A percentile compares a stretch with the other conserved stretches of the same genome.
These are phyloP conservation scores for Gymnorhina tibicen DNA, from an alignment of 2,113 vertebrate genomes.

Conservation along the genomic window DNA sequence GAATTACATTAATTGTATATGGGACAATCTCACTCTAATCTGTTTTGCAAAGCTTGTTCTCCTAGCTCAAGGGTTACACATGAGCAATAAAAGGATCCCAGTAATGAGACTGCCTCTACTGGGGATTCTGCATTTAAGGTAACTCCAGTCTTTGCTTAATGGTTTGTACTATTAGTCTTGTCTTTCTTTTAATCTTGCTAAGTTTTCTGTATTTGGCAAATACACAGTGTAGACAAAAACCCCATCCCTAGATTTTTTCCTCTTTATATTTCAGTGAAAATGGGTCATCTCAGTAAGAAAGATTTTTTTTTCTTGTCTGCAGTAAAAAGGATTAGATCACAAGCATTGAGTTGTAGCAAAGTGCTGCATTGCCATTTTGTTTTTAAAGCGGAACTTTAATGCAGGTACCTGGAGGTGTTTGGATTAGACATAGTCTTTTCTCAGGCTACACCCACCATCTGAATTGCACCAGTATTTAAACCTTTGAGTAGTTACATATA, in stretches of 20 bases:
- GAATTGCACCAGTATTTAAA: neutral
- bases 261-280: neutral
- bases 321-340: neutral
- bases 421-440: neutral
- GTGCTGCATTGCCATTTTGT: neutral
- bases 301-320: neutral
- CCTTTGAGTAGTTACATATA: neutral
- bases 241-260: neutral
- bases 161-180: neutral
- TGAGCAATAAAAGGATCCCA: neutral
- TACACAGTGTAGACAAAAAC: neutral
- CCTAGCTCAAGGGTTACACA: neutral
- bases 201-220: neutral
- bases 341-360: neutral
- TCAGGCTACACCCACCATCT: neutral
- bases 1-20: neutral
- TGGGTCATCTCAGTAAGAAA: neutral
- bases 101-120: neutral
- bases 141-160: neutral
- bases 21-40: neutral
- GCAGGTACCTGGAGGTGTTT: neutral
- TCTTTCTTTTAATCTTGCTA: neutral
- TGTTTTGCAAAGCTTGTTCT: slow-evolving; percentile 32
- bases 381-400: neutral
- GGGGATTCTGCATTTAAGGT: neutral